These are phyloP conservation scores for Lophius piscatorius DNA, from an alignment of 2,113 vertebrate species.

Conservation along the genomic window DNA sequence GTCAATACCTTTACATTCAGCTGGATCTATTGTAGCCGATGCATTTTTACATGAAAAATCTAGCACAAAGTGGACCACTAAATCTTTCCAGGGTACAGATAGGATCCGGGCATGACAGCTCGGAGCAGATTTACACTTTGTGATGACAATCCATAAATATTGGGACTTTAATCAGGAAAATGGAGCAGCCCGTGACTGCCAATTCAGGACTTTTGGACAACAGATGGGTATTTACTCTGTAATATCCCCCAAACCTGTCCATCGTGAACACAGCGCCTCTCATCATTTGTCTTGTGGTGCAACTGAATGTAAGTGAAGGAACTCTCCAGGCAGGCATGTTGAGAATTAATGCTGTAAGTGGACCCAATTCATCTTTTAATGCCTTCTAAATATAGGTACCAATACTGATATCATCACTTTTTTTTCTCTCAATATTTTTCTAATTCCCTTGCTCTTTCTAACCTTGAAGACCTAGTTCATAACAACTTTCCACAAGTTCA, in stretches of 20 bases:
- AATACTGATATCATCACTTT: neutral
- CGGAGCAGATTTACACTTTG: constrained; percentile 64
- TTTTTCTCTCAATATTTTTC: neutral
- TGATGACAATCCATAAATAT: constrained; percentile 66
- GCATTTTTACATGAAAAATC: constrained; percentile 69
- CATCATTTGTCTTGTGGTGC: constrained; percentile 51
- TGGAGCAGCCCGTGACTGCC: constrained; percentile 47
- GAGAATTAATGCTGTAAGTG: constrained; percentile 20
- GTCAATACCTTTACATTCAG: constrained; percentile 31
- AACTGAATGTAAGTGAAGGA: constrained; percentile 15
- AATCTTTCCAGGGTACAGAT: constrained; percentile 69
- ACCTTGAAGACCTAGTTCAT: no score
- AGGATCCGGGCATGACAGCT: constrained; percentile 47
- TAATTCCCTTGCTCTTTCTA: neutral
- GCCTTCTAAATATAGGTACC: neutral
- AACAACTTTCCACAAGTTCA: no score
- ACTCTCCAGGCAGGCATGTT: neutral
- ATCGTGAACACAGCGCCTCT: constrained; percentile 21
- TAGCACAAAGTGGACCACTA: constrained; percentile 60
- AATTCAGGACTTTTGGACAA: constrained; percentile 67
- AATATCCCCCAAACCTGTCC: constrained; percentile 62
- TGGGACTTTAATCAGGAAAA: constrained; percentile 73
- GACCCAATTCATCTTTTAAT: neutral
- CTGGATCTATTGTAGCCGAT: constrained; percentile 43
- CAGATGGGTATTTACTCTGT: constrained; percentile 55